These are phyloP conservation scores for Octopus sinensis DNA, from an alignment of 1,140 invertebrate species.

Conservation along the genomic window DNA sequence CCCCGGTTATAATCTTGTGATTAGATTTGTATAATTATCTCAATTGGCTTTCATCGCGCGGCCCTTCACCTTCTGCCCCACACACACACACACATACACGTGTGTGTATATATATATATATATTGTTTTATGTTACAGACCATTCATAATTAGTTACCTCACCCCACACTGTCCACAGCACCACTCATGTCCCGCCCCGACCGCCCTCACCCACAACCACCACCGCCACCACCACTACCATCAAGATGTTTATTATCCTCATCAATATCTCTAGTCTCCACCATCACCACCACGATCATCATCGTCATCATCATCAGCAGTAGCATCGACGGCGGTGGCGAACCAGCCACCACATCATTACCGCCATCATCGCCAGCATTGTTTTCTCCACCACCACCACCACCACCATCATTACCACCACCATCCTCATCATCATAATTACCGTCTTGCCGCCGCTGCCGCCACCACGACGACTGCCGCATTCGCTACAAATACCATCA, in stretches of 20 bases:
- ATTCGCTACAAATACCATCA: background rate
- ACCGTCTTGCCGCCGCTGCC: background rate
- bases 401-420: background rate
- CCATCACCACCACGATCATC: slow-evolving; percentile 21
- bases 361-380: background rate
- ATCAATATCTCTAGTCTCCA: slow-evolving; percentile 9
- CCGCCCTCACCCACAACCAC: background rate
- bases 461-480: too few relatives aligned
- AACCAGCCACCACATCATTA: slow-evolving; percentile 18
- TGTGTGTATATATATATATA: too few relatives aligned
- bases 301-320: background rate
- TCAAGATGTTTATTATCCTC: slow-evolving; percentile 12
- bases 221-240: too few relatives aligned
- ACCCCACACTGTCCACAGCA: too few relatives aligned
- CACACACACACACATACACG: too few relatives aligned
- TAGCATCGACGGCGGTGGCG: too few relatives aligned
- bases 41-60: too few relatives aligned
- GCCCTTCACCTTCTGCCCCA: too few relatives aligned
- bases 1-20: too few relatives aligned
- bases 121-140: too few relatives aligned
- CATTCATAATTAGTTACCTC: too few relatives aligned
- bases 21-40: too few relatives aligned
- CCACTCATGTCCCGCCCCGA: background rate
- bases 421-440: background rate
- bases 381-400: background rate